A percentile compares a stretch with the other conserved stretches of the same genome.
phyloP scores from a whole-genome alignment of 2,797 vertebrate species.

The Manis pentadactyla region DNA sequence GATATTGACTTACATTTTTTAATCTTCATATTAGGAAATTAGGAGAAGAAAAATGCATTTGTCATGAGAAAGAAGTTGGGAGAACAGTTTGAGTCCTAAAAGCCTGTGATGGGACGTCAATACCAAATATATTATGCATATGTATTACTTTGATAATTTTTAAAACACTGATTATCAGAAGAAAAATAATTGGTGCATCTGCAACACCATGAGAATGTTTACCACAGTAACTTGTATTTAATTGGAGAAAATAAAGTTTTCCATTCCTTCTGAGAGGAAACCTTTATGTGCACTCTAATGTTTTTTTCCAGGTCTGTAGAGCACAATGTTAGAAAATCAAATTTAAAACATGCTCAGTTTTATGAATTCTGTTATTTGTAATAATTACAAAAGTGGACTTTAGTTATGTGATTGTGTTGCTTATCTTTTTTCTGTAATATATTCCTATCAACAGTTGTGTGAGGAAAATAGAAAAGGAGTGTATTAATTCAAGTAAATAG shows the following conservation, averaged over 20 bases:
- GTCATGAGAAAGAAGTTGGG: not conserved
- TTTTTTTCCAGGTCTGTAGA: not conserved
- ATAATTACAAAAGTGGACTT: not conserved
- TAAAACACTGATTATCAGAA: not conserved
- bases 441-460: not conserved
- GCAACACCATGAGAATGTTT: not conserved
- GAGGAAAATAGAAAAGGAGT: not conserved
- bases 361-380: not conserved
- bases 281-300: not conserved
- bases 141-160: not conserved
- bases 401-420: not conserved
- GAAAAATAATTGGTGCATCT: not conserved
- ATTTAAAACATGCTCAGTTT: not conserved
- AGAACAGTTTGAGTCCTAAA: not conserved
- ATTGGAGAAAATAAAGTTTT: not conserved
- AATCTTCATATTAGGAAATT: not conserved
- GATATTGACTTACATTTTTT: not conserved
- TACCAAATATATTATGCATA: not conserved
- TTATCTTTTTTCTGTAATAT: not conserved
- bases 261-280: not conserved
- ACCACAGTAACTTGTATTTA: not conserved
- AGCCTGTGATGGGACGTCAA: not conserved
- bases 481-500: not conserved
- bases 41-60: not conserved
- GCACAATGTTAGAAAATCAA: not conserved